A percentile compares a stretch with the other conserved stretches of the same genome.
Evolutionary conservation across 2,113 vertebrate species (phyloP).

Genomic region (Archilochus colubris): DNA sequence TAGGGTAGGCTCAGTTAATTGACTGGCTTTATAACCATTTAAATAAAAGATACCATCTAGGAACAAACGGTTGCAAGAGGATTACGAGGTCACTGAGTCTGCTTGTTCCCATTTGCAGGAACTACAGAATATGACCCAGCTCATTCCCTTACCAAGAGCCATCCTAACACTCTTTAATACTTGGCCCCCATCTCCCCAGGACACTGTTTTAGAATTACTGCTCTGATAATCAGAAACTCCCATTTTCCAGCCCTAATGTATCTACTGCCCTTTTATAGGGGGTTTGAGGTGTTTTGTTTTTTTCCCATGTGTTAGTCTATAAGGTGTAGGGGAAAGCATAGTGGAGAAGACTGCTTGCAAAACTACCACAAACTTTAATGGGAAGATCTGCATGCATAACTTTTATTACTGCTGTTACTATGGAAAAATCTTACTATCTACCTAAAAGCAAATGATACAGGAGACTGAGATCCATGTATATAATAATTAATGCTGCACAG

Average conservation of each 20-base stretch:
- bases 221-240: neutral
- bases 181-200: neutral
- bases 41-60: constrained; percentile 36
- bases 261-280: neutral
- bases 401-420: neutral
- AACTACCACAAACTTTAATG: neutral
- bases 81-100: neutral
- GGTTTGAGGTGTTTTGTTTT: neutral
- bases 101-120: neutral
- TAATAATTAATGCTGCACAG: neutral
- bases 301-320: neutral
- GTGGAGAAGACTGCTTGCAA: neutral
- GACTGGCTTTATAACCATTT: constrained; percentile 17
- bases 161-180: neutral
- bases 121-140: neutral
- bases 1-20: constrained; percentile 2
- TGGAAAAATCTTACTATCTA: neutral
- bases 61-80: neutral
- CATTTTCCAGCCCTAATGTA: neutral
- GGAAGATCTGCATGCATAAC: neutral
- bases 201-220: neutral
- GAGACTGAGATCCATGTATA: neutral
- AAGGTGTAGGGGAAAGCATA: accelerated
- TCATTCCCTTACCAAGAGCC: neutral
- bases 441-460: neutral